Base-by-base conservation (phyloP, 2,113 vertebrate genomes). In the Lagopus leucura region DNA sequence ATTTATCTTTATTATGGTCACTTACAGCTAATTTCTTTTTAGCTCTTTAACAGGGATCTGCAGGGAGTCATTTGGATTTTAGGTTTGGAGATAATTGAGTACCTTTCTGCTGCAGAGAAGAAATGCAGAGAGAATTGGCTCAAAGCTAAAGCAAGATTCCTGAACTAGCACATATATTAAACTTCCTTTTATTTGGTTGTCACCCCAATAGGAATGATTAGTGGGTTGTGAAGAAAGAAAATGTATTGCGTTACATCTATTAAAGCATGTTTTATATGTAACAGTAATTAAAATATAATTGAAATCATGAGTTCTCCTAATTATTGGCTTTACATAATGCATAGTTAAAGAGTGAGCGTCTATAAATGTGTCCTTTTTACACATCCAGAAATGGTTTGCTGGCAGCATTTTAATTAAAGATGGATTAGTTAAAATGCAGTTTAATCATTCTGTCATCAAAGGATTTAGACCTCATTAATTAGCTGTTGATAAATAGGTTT, bases 321-420 rank as follows among this genome's bases (percentile, higher is more conserved):
- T 97, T 97, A 98, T 95, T 98, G 96, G 94, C 94, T 96, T 97
- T 96, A 94, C 94, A 96, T 97, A 97, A 97, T 97, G 96, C 91
- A 94, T 95, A 94, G 97, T 97, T 97, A 97, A 98, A 98, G 97
- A 97, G 63, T 86, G 96, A 96, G 93, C 95, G 97, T 97, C 96
- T 95, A 97, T 97, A 97, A 97, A 97, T 86, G 92, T 97, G 97
- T 97, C 92, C 93, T 92, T 97, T 97, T 96, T 93, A 89, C 94
- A 96, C 69, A 95, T 93, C 85, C 93, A 97, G 95, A 97, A 97
- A 95, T 93, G 91, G 94, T 94, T 96, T 97, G 92, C 97, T 96
- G 96, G 82, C 96, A 96, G 94, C 93, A 82, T 97, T 98, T 97
- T 98, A 98, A 98, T 98, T 98, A 98, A 98, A 98, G 97, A 97